phyloP scores from a whole-genome alignment of 1,140 invertebrate species.

The Theocolax elegans region DNA sequence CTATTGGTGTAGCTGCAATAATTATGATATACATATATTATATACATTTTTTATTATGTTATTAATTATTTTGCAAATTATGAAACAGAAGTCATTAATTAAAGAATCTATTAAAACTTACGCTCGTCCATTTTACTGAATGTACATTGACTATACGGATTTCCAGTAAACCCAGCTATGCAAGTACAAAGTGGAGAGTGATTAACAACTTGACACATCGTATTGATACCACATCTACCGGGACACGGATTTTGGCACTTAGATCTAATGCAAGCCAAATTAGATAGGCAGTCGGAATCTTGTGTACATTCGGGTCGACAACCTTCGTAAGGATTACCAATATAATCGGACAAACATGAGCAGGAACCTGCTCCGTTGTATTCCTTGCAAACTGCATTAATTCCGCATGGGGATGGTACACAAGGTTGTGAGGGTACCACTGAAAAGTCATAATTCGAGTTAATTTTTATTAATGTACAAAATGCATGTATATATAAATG shows the following conservation, averaged over 20 bases:
- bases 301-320: conserved; percentile 78
- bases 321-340: conserved; percentile 82
- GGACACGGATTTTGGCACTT: conserved; percentile 81
- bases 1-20: neutral
- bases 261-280: conserved; percentile 75
- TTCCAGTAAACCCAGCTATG: conserved; percentile 75
- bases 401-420: conserved; percentile 77
- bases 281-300: conserved; percentile 77
- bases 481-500: no score
- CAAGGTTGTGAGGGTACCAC: conserved; percentile 68
- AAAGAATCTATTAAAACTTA: no score
- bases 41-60: conserved; percentile 2
- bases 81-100: no score
- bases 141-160: conserved; percentile 74
- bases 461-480: no score
- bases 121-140: conserved; percentile 61
- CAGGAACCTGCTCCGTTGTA: conserved; percentile 74
- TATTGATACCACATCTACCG: conserved; percentile 78
- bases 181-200: conserved; percentile 80
- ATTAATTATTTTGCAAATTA: conserved; percentile 14
- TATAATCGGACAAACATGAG: conserved; percentile 76
- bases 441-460: no score
- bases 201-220: conserved; percentile 79
- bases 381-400: conserved; percentile 79
- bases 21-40: conserved; percentile 4